A percentile compares a stretch with the other conserved stretches of the same genome.
phyloP scores from a whole-genome alignment of 2,113 vertebrate genomes.

The Isichthys henryi region DNA sequence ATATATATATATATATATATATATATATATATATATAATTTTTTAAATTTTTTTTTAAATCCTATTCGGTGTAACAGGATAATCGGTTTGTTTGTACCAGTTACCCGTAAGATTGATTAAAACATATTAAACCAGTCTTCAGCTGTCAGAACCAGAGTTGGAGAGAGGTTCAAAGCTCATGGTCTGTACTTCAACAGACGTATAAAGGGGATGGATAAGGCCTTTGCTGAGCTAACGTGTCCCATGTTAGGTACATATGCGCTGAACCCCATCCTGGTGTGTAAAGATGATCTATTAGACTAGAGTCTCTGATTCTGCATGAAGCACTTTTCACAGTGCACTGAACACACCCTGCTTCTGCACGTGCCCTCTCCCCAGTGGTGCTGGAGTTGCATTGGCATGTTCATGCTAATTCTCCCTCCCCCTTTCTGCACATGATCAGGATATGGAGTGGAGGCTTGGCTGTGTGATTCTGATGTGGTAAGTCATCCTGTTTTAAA shows the following conservation, averaged over 20 bases:
- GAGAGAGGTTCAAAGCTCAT: neutral
- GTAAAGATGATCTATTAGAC: conserved; percentile 23
- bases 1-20: too few species aligned
- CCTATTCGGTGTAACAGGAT: too few species aligned
- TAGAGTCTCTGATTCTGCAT: conserved; percentile 27
- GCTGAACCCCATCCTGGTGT: neutral
- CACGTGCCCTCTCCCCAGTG: neutral
- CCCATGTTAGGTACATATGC: neutral
- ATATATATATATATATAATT: too few species aligned
- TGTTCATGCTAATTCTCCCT: neutral
- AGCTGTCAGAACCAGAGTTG: neutral
- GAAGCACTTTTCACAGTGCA: conserved; percentile 29
- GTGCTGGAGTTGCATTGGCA: neutral
- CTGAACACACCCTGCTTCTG: conserved; percentile 30
- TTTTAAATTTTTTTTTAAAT: too few species aligned
- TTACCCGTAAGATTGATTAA: neutral
- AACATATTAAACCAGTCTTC: neutral
- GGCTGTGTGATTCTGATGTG: neutral
- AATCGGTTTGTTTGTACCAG: neutral
- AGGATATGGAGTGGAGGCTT: neutral
- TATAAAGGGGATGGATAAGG: neutral
- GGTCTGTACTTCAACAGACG: neutral
- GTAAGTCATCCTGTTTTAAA: neutral
- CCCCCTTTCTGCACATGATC: neutral
- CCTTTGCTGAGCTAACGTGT: neutral